These are phyloP conservation scores for Nymphalis c-album DNA, from an alignment of 2,888 invertebrate species.

Conservation along the genomic window DNA sequence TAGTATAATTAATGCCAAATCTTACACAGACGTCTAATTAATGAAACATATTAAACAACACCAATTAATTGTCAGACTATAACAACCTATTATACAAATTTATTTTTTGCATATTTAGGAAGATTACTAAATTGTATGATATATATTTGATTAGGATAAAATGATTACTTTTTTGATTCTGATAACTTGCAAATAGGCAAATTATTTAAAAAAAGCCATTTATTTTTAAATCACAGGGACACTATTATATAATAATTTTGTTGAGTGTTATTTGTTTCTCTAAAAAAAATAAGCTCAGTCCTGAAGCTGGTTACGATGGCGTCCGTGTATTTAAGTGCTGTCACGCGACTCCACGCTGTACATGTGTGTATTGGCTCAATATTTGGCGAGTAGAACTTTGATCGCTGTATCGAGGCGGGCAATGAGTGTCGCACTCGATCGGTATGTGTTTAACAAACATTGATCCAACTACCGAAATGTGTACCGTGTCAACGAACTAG, in stretches of 20 bases:
- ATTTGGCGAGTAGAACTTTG: slow-evolving; percentile 6
- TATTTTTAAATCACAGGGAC: too few species aligned
- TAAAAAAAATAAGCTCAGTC: neutral
- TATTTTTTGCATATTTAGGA: neutral
- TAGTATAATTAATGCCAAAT: slow-evolving; percentile 1
- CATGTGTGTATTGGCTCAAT: slow-evolving; percentile 2
- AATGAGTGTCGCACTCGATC: slow-evolving; percentile 1
- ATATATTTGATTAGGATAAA: too few species aligned
- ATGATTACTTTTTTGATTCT: too few species aligned
- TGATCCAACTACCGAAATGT: slow-evolving; percentile 6
- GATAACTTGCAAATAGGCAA: too few species aligned
- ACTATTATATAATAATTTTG: too few species aligned
- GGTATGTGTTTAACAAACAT: slow-evolving; percentile 4
- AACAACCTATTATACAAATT: neutral
- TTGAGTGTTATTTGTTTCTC: neutral
- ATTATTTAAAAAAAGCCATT: too few species aligned
- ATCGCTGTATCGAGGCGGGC: slow-evolving; percentile 10
- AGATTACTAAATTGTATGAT: too few species aligned
- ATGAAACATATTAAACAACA: neutral
- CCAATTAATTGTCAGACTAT: neutral
- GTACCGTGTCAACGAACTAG: neutral
- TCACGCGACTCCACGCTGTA: neutral
- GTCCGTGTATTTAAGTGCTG: neutral
- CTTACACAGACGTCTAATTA: slow-evolving; percentile 1
- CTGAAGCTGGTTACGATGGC: too few species aligned